Evolutionary conservation across 2,797 vertebrate species (phyloP).

Genomic region (Bucorvus abyssinicus): DNA sequence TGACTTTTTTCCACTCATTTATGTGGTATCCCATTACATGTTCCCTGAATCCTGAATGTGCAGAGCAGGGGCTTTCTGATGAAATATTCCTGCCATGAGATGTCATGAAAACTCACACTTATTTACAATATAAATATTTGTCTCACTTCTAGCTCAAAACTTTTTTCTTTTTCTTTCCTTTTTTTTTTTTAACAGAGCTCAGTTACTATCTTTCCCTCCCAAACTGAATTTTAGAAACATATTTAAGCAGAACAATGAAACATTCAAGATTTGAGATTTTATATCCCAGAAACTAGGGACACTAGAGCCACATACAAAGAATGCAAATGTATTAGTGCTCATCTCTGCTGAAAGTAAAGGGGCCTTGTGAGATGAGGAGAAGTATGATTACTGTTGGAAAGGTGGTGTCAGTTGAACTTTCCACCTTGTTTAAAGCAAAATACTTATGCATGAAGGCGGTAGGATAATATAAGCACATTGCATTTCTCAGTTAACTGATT

Average conservation of each 20-base stretch:
- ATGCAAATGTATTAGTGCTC: background rate
- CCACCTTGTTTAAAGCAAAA: background rate
- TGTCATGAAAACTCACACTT: background rate
- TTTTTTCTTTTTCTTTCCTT: background rate
- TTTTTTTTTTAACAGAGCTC: background rate
- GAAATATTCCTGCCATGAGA: background rate
- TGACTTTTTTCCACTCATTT: constrained; percentile 19
- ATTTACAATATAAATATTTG: background rate
- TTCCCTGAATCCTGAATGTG: background rate
- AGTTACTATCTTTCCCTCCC: background rate
- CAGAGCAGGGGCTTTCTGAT: background rate
- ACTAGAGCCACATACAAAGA: background rate
- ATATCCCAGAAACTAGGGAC: background rate
- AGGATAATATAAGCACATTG: background rate
- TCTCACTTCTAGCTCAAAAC: background rate
- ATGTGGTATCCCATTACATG: background rate
- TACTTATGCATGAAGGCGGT: background rate
- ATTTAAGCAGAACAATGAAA: background rate
- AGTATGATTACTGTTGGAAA: background rate
- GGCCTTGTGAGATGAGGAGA: background rate
- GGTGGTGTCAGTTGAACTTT: background rate
- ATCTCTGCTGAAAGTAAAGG: background rate
- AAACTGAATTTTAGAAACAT: background rate
- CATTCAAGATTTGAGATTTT: background rate
- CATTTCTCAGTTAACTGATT: constrained; percentile 6